A percentile compares a stretch with the other conserved stretches of the same genome.
Conservation (phyloP, 2,113 vertebrate species). For the Toxotes jaculatrix region DNA sequence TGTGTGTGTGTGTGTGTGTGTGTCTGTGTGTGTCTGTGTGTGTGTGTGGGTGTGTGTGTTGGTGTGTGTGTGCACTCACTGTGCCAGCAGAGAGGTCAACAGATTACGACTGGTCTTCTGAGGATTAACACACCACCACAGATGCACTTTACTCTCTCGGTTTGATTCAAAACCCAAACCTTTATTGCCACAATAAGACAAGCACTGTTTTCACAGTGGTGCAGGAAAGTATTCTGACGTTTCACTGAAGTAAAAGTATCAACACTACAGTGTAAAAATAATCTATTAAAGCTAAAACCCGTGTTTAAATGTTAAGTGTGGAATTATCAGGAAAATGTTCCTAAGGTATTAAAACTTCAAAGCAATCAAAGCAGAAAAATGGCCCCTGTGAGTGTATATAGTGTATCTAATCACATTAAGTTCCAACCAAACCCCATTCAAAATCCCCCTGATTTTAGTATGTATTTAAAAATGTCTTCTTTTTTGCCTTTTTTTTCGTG, state of each 20-base stretch:
- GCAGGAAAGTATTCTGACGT: neutral
- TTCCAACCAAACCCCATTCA: conserved; percentile 2
- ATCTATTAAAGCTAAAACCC: no score
- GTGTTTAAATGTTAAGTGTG: no score
- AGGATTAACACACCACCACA: conserved; percentile 59
- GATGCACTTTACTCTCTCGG: conserved; percentile 52
- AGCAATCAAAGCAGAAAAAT: no score
- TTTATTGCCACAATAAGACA: conserved; percentile 14
- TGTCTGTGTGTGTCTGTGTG: neutral
- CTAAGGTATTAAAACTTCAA: neutral
- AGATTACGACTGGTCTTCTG: conserved; percentile 58
- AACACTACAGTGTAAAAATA: no score
- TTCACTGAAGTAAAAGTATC: neutral
- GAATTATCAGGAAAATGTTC: neutral
- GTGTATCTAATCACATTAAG: no score
- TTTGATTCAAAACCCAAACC: conserved; percentile 20
- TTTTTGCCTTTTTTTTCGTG: neutral
- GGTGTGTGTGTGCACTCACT: conserved; percentile 32
- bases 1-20: neutral
- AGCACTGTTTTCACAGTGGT: neutral
- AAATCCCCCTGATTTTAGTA: neutral
- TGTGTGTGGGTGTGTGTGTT: neutral
- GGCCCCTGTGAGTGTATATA: no score
- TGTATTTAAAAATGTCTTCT: no score
- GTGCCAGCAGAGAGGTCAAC: conserved; percentile 60